Percentiles rank a stretch among this genome's conserved stretches.
Evolutionary conservation across 2,797 vertebrate species (phyloP).

Genomic region (Darevskia mixta): DNA sequence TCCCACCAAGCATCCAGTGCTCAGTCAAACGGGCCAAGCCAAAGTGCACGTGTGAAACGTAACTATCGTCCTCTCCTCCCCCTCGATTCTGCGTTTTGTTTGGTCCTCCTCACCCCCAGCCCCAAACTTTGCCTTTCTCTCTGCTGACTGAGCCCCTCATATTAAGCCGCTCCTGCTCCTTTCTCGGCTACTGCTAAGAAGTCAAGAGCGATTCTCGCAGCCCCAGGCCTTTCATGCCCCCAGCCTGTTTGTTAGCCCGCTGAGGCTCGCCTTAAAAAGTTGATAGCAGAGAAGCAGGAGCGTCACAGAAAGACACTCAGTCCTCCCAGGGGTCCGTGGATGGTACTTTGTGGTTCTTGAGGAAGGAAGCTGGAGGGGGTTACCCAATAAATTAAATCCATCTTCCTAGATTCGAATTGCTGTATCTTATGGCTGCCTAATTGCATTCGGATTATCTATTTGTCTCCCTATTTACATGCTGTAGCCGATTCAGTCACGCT

Average conservation of each 20-base stretch:
- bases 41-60: conserved; percentile 68
- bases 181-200: conserved; percentile 78
- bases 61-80: conserved; percentile 41
- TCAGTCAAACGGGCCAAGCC: conserved; percentile 52
- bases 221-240: conserved; percentile 77
- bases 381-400: conserved; percentile 39
- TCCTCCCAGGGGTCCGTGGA: conserved; percentile 76
- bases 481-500: too few relatives aligned
- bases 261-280: conserved; percentile 73
- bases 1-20: conserved; percentile 23
- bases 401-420: conserved; percentile 28
- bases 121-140: conserved; percentile 65
- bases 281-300: conserved; percentile 64
- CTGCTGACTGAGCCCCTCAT: conserved; percentile 62
- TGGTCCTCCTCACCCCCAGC: conserved; percentile 16
- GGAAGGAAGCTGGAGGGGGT: background rate
- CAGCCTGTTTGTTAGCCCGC: conserved; percentile 73
- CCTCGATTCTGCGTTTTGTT: background rate
- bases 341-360: conserved; percentile 42
- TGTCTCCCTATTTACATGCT: too few relatives aligned
- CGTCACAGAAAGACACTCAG: conserved; percentile 75
- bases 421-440: background rate
- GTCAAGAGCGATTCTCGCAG: conserved; percentile 80
- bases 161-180: conserved; percentile 72
- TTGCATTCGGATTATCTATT: too few relatives aligned